Evolutionary conservation across 2,888 invertebrate genomes (phyloP).

Genomic region (Xanthia icteritia): DNA sequence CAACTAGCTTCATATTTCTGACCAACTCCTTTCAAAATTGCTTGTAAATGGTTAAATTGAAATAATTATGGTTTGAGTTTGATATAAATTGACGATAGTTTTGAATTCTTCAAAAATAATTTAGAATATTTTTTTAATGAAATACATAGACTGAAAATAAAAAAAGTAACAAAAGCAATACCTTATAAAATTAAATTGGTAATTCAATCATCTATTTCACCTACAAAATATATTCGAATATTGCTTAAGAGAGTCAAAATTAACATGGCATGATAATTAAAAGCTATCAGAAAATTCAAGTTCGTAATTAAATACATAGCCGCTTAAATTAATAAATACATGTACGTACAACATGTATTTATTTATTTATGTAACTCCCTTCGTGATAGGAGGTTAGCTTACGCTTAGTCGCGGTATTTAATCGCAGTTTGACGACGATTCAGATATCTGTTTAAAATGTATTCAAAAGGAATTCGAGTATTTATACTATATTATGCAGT

Average conservation of each 20-base stretch:
- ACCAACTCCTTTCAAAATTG: not conserved
- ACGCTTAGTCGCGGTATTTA: no score
- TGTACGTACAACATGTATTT: not conserved
- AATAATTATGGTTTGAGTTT: not conserved
- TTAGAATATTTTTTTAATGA: no score
- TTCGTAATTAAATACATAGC: conserved; percentile 7
- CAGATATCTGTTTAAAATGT: no score
- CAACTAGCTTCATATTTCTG: not conserved
- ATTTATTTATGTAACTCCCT: not conserved
- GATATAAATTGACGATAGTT: not conserved
- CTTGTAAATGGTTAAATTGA: not conserved
- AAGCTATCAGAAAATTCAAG: not conserved
- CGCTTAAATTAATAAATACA: not conserved
- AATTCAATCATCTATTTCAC: not conserved
- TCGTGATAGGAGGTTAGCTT: no score
- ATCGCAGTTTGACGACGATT: no score
- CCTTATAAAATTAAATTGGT: not conserved
- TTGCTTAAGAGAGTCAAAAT: not conserved
- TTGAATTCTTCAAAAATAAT: not conserved
- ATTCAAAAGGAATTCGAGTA: no score
- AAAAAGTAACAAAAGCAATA: not conserved
- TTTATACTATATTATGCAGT: no score
- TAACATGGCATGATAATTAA: not conserved
- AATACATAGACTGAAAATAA: not conserved
- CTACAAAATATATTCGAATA: not conserved